Evolutionary conservation across 2,797 vertebrate species (phyloP).

Genomic region (Diglossa cyanea): DNA sequence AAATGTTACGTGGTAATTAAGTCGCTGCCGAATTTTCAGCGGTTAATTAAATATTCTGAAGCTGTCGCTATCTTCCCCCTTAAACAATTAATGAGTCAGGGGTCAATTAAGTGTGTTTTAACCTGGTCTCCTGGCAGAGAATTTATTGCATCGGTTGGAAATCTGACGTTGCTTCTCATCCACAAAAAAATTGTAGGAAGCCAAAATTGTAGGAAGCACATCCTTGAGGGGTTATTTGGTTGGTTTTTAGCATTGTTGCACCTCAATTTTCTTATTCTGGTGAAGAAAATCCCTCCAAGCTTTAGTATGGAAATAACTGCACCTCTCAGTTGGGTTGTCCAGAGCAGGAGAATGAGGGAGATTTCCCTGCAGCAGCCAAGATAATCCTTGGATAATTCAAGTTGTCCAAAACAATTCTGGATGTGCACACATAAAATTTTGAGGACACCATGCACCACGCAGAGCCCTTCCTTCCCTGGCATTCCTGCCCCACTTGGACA

Average conservation of each 20-base stretch:
- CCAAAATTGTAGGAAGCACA: background rate
- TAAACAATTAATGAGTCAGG: constrained; percentile 1
- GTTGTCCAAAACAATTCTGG: background rate
- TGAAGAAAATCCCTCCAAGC: background rate
- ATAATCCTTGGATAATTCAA: background rate
- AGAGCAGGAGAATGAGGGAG: background rate
- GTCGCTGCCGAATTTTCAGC: constrained; percentile 48
- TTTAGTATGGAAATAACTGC: background rate
- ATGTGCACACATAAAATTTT: fast-evolving
- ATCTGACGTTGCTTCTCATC: background rate
- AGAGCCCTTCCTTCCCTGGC: background rate
- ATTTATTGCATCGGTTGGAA: background rate
- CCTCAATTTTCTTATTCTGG: background rate
- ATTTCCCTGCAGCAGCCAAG: background rate
- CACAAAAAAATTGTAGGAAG: background rate
- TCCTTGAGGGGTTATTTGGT: too few relatives aligned
- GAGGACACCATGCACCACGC: fast-evolving
- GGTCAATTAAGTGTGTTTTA: constrained; percentile 11
- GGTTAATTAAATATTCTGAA: constrained; percentile 56
- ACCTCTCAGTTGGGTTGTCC: background rate
- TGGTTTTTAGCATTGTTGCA: background rate
- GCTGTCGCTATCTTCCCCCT: background rate
- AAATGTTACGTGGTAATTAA: constrained; percentile 73
- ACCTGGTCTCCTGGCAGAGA: background rate
- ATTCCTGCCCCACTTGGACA: fast-evolving